Base-by-base conservation (phyloP, 2,888 invertebrate genomes). In the Diloba caeruleocephala region DNA sequence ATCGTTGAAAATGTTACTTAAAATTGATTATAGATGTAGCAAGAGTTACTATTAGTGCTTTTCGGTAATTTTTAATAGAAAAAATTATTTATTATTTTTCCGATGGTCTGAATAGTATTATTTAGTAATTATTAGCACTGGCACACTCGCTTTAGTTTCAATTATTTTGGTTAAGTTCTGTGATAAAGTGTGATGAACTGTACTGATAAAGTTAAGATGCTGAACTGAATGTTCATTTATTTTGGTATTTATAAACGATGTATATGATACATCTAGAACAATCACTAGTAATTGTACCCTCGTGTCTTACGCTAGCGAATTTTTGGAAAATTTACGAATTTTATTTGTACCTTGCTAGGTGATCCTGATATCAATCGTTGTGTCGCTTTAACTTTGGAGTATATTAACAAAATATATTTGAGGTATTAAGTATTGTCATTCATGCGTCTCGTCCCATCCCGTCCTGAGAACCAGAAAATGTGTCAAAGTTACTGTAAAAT, bases 121-220 rank as follows among this genome's bases (percentile, higher is more conserved):
- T 45, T 51, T 48, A 55, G 25, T 58, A 33, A 41, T 43, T 31
- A 44, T 51, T 15, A 48, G 53, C 58, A 68, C 53, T 25, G 37
- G 43, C 58, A 36, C 69, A 29, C 14, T 34, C 6, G 3, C 12
- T 34, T 31, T 51, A 53, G 28, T 41, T 64, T 36, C 28, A 49
- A 49, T 55, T 55, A 33, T 55, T 29, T 57, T 37, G 39, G 25
- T 72, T 64, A 48, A 51, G 52, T 65, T 53, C 55, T 71, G 71
- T 71, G 74, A 71, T 71, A 74, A 44, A 33, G 42, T 70, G 62
- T 65, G 73, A 69, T 72, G 42, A 50, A 51, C 46, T 14, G 17
- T 54, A 44, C 39, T 54, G 32, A 28, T 41, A 17, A 12, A 26
- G 53, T 67, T 48, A 55, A 25, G 68, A 38, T 29, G 36, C 28